phyloP scores from a whole-genome alignment of 2,888 invertebrate species.

The Cordilura impudica region DNA sequence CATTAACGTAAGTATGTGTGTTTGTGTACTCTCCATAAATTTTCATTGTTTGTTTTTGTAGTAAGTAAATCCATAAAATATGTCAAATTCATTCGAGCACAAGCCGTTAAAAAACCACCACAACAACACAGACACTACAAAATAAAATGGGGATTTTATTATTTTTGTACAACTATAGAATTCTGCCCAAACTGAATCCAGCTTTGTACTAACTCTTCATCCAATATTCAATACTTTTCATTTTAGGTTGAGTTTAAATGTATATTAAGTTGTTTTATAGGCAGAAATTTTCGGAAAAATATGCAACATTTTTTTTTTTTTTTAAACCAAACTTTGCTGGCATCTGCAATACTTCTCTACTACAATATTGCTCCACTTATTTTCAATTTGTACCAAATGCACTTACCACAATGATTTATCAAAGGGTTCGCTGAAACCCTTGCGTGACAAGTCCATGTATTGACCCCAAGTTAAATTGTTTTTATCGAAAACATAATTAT shows the following conservation, averaged over 20 bases:
- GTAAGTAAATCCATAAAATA: constrained; percentile 38
- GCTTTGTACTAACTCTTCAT: not conserved
- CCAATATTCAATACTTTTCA: too few relatives aligned
- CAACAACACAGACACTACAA: not conserved
- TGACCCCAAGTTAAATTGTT: constrained; percentile 78
- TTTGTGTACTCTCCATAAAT: not conserved
- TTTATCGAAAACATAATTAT: constrained; percentile 77
- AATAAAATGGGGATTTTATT: not conserved
- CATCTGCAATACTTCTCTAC: too few relatives aligned
- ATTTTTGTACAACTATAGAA: not conserved
- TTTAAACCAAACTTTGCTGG: not conserved
- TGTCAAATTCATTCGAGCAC: constrained; percentile 43
- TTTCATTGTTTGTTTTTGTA: constrained; percentile 33
- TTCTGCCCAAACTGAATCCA: not conserved
- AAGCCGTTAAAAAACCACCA: constrained; percentile 38
- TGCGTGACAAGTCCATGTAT: constrained; percentile 77
- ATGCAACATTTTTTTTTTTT: not conserved
- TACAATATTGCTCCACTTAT: too few relatives aligned
- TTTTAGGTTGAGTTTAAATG: too few relatives aligned
- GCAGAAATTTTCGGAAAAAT: too few relatives aligned
- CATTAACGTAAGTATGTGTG: not conserved
- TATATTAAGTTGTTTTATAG: too few relatives aligned
- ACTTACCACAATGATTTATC: constrained; percentile 78
- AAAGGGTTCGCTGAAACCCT: constrained; percentile 77
- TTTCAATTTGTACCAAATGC: not conserved